phyloP scores from a whole-genome alignment of 2,797 vertebrate genomes.

The Urocyon cinereoargenteus region DNA sequence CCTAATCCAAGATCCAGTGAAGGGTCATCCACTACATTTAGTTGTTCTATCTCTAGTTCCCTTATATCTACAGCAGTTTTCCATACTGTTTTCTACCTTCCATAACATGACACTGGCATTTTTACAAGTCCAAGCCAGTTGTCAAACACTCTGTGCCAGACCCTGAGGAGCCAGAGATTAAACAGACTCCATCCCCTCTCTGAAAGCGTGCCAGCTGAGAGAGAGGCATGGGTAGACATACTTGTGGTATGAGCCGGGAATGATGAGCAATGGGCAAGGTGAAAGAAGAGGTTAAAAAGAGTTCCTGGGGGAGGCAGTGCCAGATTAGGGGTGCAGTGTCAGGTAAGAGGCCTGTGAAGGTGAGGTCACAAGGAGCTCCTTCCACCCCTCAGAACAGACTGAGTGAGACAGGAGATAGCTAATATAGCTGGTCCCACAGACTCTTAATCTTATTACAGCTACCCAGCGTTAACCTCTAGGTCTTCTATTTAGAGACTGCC shows the following conservation, averaged over 20 bases:
- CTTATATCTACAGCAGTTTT: constrained; percentile 15
- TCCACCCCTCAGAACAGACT: neutral
- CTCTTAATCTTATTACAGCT: constrained; percentile 15
- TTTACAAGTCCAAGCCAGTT: neutral
- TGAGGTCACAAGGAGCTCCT: neutral
- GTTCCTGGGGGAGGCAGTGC: neutral
- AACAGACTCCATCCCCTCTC: neutral
- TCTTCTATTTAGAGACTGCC: constrained; percentile 2
- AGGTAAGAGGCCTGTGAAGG: neutral
- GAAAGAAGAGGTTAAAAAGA: neutral
- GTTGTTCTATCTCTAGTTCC: neutral
- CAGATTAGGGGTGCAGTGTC: neutral
- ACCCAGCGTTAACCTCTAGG: neutral
- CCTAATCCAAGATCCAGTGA: neutral
- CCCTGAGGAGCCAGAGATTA: neutral
- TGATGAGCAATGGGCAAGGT: neutral
- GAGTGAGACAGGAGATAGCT: neutral
- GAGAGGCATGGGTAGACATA: neutral
- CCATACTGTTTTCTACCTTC: neutral
- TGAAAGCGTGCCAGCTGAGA: neutral
- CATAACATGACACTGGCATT: neutral
- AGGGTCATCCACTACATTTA: neutral
- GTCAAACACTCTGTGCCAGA: neutral
- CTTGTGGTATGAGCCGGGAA: neutral
- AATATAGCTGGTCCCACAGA: neutral